phyloP scores from a whole-genome alignment of 2,113 vertebrate species.

The Poeciliopsis prolifica region DNA sequence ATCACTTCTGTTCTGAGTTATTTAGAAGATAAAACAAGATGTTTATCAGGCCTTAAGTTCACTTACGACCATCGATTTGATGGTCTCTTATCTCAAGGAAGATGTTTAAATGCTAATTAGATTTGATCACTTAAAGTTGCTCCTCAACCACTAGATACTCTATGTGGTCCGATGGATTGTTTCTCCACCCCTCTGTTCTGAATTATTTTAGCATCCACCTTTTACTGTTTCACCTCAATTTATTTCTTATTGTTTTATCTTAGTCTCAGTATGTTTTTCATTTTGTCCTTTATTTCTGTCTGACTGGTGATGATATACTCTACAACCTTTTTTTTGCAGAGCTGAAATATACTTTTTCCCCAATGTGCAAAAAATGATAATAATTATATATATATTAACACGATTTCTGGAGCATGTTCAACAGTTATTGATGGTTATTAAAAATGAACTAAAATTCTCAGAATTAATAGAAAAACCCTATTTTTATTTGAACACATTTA shows the following conservation, averaged over 20 bases:
- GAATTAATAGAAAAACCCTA: not conserved
- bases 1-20: constrained; percentile 26
- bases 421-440: not conserved
- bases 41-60: constrained; percentile 68
- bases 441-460: not conserved
- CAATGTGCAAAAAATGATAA: constrained; percentile 9
- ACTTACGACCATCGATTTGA: constrained; percentile 71
- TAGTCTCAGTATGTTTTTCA: constrained; percentile 10
- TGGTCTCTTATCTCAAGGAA: constrained; percentile 68
- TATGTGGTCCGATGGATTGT: constrained; percentile 60
- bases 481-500: not conserved
- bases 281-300: constrained; percentile 33
- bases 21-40: constrained; percentile 55
- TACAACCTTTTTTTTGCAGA: constrained; percentile 20
- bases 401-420: not conserved
- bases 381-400: not conserved
- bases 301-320: constrained; percentile 30
- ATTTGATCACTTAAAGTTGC: constrained; percentile 77
- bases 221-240: constrained; percentile 6
- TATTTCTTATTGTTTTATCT: constrained; percentile 1
- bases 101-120: constrained; percentile 73
- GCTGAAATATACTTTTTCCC: constrained; percentile 17
- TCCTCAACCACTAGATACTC: constrained; percentile 66
- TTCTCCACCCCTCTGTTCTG: constrained; percentile 30
- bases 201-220: constrained; percentile 25